Evolutionary conservation across 2,113 vertebrate genomes (phyloP).

Genomic region (Tringa solitaria): DNA sequence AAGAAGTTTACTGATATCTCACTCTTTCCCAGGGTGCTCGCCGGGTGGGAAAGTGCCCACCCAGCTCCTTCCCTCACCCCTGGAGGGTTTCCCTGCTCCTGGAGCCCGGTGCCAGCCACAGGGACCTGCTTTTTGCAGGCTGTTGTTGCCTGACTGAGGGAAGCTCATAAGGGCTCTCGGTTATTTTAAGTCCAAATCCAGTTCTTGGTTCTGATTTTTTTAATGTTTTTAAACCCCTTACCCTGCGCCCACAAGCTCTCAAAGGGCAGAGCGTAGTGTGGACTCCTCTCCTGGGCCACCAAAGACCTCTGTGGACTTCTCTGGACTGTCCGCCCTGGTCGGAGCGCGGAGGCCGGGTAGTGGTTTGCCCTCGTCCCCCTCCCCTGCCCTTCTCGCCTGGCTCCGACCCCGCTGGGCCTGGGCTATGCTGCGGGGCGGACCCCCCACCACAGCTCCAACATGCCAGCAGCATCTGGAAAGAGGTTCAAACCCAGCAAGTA

Average conservation of each 20-base stretch:
- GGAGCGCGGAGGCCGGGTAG: neutral
- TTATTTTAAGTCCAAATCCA: neutral
- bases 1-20: neutral
- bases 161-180: rapidly evolving
- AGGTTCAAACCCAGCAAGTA: constrained; percentile 96
- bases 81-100: neutral
- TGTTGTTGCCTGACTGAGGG: neutral
- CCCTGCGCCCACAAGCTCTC: rapidly evolving
- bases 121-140: neutral
- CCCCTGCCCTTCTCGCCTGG: constrained; percentile 62
- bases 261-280: neutral
- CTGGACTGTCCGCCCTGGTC: rapidly evolving
- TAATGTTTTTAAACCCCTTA: neutral
- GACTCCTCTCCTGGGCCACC: neutral
- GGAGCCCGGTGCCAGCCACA: neutral
- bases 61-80: rapidly evolving
- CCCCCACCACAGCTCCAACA: constrained; percentile 79
- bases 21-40: neutral
- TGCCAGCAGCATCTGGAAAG: constrained; percentile 83
- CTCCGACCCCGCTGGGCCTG: constrained; percentile 72
- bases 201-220: neutral
- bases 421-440: constrained; percentile 82
- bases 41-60: neutral
- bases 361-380: neutral
- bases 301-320: neutral